Evolutionary conservation across 2,113 vertebrate genomes (phyloP).

Genomic region (Baryphthengus martii): DNA sequence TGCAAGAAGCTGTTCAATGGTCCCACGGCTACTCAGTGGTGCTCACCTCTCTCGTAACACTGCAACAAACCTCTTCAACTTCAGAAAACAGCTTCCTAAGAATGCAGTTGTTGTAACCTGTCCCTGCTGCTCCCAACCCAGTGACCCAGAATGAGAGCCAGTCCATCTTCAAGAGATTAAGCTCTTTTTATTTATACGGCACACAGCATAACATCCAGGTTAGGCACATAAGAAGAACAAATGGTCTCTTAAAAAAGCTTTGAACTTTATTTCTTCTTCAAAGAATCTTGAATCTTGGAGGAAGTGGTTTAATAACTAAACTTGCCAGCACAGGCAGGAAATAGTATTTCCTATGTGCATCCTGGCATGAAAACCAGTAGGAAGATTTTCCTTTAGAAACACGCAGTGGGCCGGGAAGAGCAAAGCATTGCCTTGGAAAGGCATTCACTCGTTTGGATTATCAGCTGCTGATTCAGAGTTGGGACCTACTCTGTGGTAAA

Average conservation of each 20-base stretch:
- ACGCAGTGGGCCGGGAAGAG: background rate
- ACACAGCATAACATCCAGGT: background rate
- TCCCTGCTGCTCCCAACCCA: background rate
- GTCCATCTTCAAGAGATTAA: conserved; percentile 44
- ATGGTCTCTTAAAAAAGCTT: conserved; percentile 62
- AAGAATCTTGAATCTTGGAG: conserved; percentile 45
- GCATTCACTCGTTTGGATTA: background rate
- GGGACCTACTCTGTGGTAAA: background rate
- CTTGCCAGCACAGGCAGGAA: conserved; percentile 58
- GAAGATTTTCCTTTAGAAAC: conserved; percentile 16
- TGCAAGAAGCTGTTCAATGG: background rate
- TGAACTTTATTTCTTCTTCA: conserved; percentile 70
- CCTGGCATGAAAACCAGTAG: conserved; percentile 46
- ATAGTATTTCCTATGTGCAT: conserved; percentile 47
- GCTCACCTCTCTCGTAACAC: background rate
- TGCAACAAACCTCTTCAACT: background rate
- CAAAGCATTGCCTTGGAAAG: background rate
- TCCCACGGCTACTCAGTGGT: background rate
- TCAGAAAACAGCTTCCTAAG: background rate
- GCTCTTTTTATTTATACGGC: background rate
- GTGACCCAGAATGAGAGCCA: background rate
- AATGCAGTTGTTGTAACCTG: background rate
- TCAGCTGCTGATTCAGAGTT: background rate
- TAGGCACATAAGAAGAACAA: conserved; percentile 60
- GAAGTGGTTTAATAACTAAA: conserved; percentile 64